Conservation (phyloP, 1,140 invertebrate species). For the Drosophila kepulauana region DNA sequence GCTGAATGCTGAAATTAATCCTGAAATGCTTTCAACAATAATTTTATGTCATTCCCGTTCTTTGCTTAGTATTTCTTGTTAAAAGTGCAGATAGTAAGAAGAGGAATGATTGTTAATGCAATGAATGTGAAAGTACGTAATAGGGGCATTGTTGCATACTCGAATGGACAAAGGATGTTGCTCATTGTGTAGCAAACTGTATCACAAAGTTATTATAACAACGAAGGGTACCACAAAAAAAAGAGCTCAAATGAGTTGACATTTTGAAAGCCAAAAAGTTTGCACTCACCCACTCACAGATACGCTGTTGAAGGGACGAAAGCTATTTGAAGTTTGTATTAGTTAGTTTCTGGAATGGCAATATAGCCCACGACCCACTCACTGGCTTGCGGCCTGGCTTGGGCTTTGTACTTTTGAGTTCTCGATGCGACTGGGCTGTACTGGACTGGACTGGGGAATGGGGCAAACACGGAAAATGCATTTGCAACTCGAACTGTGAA, state of each 20-base stretch:
- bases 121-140: constrained; percentile 17
- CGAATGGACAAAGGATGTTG: constrained; percentile 30
- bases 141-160: constrained; percentile 29
- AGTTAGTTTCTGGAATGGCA: constrained; percentile 49
- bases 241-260: constrained; percentile 66
- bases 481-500: constrained; percentile 83
- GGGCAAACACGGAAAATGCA: constrained; percentile 78
- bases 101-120: constrained; percentile 21
- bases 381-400: constrained; percentile 33
- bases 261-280: constrained; percentile 73
- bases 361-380: constrained; percentile 25
- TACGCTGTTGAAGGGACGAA: constrained; percentile 34
- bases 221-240: constrained; percentile 17
- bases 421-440: background rate
- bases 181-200: constrained; percentile 57
- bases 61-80: background rate
- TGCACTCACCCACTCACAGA: constrained; percentile 37
- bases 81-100: background rate
- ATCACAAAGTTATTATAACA: constrained; percentile 63
- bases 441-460: constrained; percentile 13
- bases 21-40: background rate
- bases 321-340: constrained; percentile 70
- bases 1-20: background rate
- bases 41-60: background rate
- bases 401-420: background rate